A percentile compares a stretch with the other conserved stretches of the same genome.
Evolutionary conservation across 2,888 invertebrate species (phyloP).

Genomic region (Mamestra brassicae): DNA sequence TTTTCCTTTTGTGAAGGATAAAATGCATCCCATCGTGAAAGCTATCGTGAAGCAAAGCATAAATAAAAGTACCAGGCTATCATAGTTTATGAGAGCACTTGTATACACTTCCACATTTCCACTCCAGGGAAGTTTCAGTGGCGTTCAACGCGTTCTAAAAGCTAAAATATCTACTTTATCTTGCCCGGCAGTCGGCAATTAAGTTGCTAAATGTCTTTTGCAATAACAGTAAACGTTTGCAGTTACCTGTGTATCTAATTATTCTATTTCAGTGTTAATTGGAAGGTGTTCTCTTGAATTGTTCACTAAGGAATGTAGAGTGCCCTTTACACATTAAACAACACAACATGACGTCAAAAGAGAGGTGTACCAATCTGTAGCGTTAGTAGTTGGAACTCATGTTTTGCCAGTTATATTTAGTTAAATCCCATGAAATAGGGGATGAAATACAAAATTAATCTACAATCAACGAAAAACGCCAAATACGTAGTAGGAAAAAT

Average conservation of each 20-base stretch:
- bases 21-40: neutral
- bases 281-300: neutral
- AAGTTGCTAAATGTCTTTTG: conserved; percentile 40
- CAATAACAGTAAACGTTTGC: conserved; percentile 51
- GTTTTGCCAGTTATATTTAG: too few relatives aligned
- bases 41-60: neutral
- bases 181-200: conserved; percentile 46
- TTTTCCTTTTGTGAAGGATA: neutral
- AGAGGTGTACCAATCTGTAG: too few relatives aligned
- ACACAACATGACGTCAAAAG: too few relatives aligned
- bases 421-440: too few relatives aligned
- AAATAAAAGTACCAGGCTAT: conserved; percentile 48
- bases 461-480: too few relatives aligned
- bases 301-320: neutral
- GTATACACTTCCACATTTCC: conserved; percentile 42
- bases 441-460: too few relatives aligned
- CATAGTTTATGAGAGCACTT: conserved; percentile 37
- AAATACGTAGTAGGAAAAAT: too few relatives aligned
- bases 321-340: too few relatives aligned
- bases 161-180: conserved; percentile 56
- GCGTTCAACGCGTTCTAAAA: conserved; percentile 38
- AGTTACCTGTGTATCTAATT: conserved; percentile 29
- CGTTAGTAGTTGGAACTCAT: too few relatives aligned
- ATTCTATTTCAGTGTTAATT: conserved; percentile 23
- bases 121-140: conserved; percentile 23